Evolutionary conservation across 2,797 vertebrate genomes (phyloP), one percentile per base, ranked within the genome.

Genomic region (Limosa lapponica): DNA sequence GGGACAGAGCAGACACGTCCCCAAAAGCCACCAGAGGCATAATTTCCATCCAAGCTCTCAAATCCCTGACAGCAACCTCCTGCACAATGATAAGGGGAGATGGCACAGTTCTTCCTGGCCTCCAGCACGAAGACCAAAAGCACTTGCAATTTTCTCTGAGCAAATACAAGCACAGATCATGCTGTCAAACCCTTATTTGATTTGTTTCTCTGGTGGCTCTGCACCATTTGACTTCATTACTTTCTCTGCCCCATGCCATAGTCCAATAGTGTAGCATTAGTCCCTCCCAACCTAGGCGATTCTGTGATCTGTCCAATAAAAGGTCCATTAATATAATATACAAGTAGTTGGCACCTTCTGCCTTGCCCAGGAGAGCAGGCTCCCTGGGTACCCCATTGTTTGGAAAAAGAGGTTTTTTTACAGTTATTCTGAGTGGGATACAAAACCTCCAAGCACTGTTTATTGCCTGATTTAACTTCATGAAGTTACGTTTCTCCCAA

Each of bases 141-240:
- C 49, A 41, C 57, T 71, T 83, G 55, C 70, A 54, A 62, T 95
- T 94, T 93, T 75, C 62, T 91, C 71, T 30, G 89, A 94, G 62
- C 83, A 94, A 93, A 90, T 46, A 52, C 27, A 82, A 87, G 66
- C 5, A 46, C 72, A 94, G 79, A 86, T 71, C 72, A 41, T 24
- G 34, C 75, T 93, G 91, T 90, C 87, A 83, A 57, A 74, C 19
- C 16, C 32, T 88, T 87, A 91, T 83, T 95, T 85, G 72, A 91
- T 88, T 94, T 85, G 79, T 75, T 91, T 80, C 77, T 75, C 93
- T 65, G 72, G 87, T 71, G 41, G 49, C 49, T 73, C 64, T 78
- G 61, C 49, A 54, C 46, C 5, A 1, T 87, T 96, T 91, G 32
- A 93, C 52, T 95, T 94, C 88, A 71, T 91, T 88, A 78, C 52